phyloP scores from a whole-genome alignment of 1,140 invertebrate genomes.

The Aricia agestis region DNA sequence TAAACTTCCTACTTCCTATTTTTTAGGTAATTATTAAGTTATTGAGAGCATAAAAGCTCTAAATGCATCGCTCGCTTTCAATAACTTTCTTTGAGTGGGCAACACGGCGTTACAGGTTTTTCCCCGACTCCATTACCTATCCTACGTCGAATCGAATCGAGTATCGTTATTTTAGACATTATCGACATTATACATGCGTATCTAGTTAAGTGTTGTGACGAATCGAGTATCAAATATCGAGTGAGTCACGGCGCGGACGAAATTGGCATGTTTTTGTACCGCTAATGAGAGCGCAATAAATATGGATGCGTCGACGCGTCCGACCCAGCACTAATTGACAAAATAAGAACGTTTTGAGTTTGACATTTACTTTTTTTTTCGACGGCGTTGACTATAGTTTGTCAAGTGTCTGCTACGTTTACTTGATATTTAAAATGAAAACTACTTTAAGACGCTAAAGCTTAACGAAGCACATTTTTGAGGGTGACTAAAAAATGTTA shows the following conservation, averaged over 20 bases:
- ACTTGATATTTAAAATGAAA: too few species aligned
- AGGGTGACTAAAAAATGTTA: too few species aligned
- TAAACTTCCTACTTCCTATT: too few species aligned
- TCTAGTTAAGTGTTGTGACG: conserved; percentile 34
- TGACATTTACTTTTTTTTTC: neutral
- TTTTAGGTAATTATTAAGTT: too few species aligned
- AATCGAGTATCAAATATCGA: conserved; percentile 32
- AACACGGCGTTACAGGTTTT: conserved; percentile 12
- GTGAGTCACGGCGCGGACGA: conserved; percentile 45
- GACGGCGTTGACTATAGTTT: neutral
- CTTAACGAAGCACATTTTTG: too few species aligned
- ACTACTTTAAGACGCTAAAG: too few species aligned
- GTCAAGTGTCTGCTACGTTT: too few species aligned
- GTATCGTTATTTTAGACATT: conserved; percentile 14
- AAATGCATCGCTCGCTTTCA: neutral
- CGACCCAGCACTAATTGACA: conserved; percentile 47
- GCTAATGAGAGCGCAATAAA: conserved; percentile 53
- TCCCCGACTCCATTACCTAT: neutral
- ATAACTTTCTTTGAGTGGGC: neutral
- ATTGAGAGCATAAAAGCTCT: too few species aligned
- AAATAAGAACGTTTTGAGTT: conserved; percentile 18
- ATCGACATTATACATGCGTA: conserved; percentile 27
- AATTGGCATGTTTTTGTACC: conserved; percentile 33
- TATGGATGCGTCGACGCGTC: conserved; percentile 44
- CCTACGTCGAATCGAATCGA: conserved; percentile 17